Conservation (phyloP, 2,797 vertebrate species). For the Pterois miles region DNA sequence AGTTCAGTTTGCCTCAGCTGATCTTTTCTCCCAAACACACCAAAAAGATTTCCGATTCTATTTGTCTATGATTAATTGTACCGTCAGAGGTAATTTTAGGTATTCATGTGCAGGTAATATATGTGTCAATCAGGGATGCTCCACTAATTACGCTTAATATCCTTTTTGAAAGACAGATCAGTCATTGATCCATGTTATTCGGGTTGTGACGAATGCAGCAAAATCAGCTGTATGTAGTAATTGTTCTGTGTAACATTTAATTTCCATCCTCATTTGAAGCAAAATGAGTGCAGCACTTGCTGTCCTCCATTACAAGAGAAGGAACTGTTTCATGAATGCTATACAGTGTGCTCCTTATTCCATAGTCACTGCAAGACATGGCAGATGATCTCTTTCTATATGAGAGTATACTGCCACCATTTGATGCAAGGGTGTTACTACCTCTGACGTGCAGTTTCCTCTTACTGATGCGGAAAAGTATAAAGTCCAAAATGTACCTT, state of each 20-base stretch:
- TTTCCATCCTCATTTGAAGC: slow-evolving; percentile 11
- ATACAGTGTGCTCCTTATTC: slow-evolving; percentile 6
- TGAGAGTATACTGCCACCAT: slow-evolving; percentile 74
- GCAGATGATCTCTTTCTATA: slow-evolving; percentile 14
- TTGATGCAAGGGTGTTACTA: slow-evolving; percentile 60
- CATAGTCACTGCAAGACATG: slow-evolving; percentile 19
- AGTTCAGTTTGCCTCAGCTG: slow-evolving; percentile 20
- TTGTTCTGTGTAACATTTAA: slow-evolving; percentile 8
- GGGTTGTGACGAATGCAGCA: slow-evolving; percentile 4
- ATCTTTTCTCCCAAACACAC: not conserved
- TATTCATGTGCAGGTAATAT: not conserved
- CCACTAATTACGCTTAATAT: not conserved
- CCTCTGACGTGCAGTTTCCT: slow-evolving; percentile 13
- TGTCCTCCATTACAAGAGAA: slow-evolving; percentile 21
- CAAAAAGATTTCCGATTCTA: slow-evolving; percentile 13
- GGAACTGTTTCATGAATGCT: slow-evolving; percentile 7
- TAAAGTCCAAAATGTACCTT: not conserved
- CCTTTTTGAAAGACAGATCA: not conserved
- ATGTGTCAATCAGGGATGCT: not conserved
- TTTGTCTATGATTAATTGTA: not conserved
- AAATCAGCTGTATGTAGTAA: not conserved
- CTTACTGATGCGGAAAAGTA: not conserved
- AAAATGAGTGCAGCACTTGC: slow-evolving; percentile 13
- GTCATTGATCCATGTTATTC: not conserved
- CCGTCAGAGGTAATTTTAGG: not conserved